phyloP scores from a whole-genome alignment of 2,797 vertebrate species.

The Fundulus diaphanus region DNA sequence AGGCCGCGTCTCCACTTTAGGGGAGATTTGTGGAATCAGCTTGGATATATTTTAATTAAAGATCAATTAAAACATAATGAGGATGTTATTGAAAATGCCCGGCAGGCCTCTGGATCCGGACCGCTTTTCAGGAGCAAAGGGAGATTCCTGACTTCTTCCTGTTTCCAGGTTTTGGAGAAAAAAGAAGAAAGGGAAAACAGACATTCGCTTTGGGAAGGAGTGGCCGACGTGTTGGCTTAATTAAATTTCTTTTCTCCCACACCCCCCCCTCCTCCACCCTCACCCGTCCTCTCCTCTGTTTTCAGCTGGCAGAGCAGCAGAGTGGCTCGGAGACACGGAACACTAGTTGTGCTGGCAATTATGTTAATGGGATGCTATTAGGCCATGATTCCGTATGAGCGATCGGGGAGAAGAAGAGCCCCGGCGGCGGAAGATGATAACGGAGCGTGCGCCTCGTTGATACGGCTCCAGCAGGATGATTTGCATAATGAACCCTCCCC shows the following conservation, averaged over 20 bases:
- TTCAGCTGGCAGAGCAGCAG: constrained; percentile 87
- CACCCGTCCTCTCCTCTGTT: constrained; percentile 56
- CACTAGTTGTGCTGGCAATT: constrained; percentile 98
- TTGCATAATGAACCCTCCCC: constrained; percentile 90
- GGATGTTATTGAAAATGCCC: constrained; percentile 98
- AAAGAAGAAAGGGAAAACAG: constrained; percentile 47
- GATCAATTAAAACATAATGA: constrained; percentile 99
- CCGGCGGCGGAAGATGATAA: constrained; percentile 91
- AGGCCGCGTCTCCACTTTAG: constrained; percentile 95
- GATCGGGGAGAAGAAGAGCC: constrained; percentile 92
- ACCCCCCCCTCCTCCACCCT: constrained; percentile 19
- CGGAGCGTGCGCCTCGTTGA: constrained; percentile 93
- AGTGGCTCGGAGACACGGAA: constrained; percentile 95
- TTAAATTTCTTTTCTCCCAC: constrained; percentile 61
- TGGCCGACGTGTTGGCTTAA: constrained; percentile 70
- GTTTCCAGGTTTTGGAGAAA: constrained; percentile 24
- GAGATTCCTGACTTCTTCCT: constrained; percentile 67
- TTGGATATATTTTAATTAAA: constrained; percentile 99
- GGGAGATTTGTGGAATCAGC: constrained; percentile 96
- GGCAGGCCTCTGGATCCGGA: constrained; percentile 78
- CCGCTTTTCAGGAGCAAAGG: constrained; percentile 57
- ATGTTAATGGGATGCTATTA: constrained; percentile 99
- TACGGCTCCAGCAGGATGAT: constrained; percentile 90
- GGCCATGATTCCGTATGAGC: constrained; percentile 97
- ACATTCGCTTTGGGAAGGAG: constrained; percentile 59